A percentile compares a stretch with the other conserved stretches of the same genome.
Conservation (phyloP, 2,888 invertebrate genomes). For the Drosophila buzzatii region DNA sequence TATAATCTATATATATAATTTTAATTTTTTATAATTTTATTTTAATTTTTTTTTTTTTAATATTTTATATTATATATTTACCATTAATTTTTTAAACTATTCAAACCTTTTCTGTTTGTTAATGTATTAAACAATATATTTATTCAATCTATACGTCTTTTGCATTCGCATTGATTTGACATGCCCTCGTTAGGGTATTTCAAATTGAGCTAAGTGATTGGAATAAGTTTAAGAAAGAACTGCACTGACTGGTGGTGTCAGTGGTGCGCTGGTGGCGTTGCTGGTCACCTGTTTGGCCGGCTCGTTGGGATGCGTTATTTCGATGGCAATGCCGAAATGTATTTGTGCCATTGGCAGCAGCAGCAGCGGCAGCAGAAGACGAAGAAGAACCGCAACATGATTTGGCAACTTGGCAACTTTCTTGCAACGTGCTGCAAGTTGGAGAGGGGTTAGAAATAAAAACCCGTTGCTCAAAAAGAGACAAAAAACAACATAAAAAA, state of each 20-base stretch:
- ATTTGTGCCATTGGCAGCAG: constrained; percentile 42
- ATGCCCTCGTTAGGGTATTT: constrained; percentile 38
- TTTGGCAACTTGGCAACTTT: constrained; percentile 74
- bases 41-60: too few relatives aligned
- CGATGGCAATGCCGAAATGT: constrained; percentile 62
- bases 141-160: too few relatives aligned
- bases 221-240: constrained; percentile 77
- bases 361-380: constrained; percentile 41
- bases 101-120: too few relatives aligned
- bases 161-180: neutral
- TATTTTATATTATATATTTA: too few relatives aligned
- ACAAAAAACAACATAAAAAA: constrained; percentile 11
- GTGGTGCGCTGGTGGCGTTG: constrained; percentile 34
- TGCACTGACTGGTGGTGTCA: constrained; percentile 56
- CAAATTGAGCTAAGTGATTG: constrained; percentile 49
- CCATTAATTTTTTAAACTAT: too few relatives aligned
- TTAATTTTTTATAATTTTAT: too few relatives aligned
- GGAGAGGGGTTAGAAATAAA: constrained; percentile 29
- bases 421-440: constrained; percentile 45
- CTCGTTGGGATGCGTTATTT: constrained; percentile 52
- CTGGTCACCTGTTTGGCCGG: constrained; percentile 75
- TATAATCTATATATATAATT: too few relatives aligned
- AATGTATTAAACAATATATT: too few relatives aligned
- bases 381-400: constrained; percentile 64
- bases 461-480: constrained; percentile 53